Evolutionary conservation across 2,113 vertebrate species (phyloP).

Genomic region (Protomyctophum bolini): DNA sequence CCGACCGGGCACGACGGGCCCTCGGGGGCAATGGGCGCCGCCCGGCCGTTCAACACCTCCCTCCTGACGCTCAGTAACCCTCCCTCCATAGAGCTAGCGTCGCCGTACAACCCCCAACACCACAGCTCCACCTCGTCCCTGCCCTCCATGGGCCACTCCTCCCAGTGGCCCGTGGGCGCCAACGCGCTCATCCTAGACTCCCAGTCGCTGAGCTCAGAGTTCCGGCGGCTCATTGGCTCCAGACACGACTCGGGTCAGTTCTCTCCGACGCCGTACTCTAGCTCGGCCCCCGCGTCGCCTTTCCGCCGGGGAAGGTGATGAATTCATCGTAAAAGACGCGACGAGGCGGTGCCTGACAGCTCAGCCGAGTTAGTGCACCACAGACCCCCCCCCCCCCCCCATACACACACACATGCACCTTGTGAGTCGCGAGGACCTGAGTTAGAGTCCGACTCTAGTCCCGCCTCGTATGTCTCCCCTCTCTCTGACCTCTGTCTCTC

Average conservation of each 20-base stretch:
- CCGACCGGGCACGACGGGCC: conserved; percentile 44
- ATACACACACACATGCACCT: no score
- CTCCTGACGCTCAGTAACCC: conserved; percentile 31
- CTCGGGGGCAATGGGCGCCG: conserved; percentile 58
- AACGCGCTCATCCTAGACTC: conserved; percentile 46
- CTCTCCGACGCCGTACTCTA: conserved; percentile 16
- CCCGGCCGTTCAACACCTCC: conserved; percentile 63
- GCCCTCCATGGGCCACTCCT: conserved; percentile 30
- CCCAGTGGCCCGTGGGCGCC: conserved; percentile 29
- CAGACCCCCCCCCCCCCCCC: neutral
- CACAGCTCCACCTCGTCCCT: conserved; percentile 39
- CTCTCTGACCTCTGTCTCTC: no score
- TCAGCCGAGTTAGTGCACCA: no score
- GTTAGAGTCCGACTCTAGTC: no score
- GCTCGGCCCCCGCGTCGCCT: conserved; percentile 50
- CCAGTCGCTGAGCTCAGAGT: conserved; percentile 48
- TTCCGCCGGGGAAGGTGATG: conserved; percentile 32
- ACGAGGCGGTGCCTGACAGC: no score
- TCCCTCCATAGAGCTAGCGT: conserved; percentile 38
- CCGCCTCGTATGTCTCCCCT: no score
- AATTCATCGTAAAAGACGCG: conserved; percentile 7
- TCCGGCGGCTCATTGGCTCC: conserved; percentile 37
- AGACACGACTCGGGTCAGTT: conserved; percentile 27
- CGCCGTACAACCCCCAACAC: conserved; percentile 31
- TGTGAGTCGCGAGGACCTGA: no score